Evolutionary conservation across 2,113 vertebrate species (phyloP).

Genomic region (Ptilorrhoa leucosticta): DNA sequence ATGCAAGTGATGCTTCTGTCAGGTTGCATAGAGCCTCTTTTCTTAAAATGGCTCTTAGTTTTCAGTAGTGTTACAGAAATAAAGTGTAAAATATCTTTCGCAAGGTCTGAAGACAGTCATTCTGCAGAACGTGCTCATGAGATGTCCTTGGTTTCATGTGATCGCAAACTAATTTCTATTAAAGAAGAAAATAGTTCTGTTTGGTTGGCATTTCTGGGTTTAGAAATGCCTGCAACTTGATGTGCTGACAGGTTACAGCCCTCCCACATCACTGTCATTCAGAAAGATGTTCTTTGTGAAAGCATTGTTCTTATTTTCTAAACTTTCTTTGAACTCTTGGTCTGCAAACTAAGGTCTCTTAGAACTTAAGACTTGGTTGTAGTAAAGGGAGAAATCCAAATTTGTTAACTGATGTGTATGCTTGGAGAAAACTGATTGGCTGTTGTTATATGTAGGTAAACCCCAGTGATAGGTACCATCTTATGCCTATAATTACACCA

Average conservation of each 20-base stretch:
- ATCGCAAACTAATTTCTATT: neutral
- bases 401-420: constrained; percentile 68
- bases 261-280: neutral
- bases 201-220: neutral
- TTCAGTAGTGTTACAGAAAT: constrained; percentile 19
- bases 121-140: neutral
- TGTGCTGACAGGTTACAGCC: neutral
- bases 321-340: neutral
- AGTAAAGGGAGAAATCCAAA: constrained; percentile 74
- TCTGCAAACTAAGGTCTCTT: neutral
- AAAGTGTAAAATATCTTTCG: neutral
- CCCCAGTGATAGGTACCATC: constrained; percentile 88
- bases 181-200: neutral
- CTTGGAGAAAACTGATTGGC: constrained; percentile 83
- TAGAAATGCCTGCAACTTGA: neutral
- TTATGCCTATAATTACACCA: constrained; percentile 96
- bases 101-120: neutral
- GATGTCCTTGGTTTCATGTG: neutral
- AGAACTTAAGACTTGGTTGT: constrained; percentile 28
- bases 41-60: constrained; percentile 29
- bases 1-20: constrained; percentile 23
- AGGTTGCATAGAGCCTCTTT: constrained; percentile 21
- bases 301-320: neutral
- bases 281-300: neutral
- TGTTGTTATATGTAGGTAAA: constrained; percentile 85